phyloP scores from a whole-genome alignment of 2,797 vertebrate species.

The Australoheros facetus region DNA sequence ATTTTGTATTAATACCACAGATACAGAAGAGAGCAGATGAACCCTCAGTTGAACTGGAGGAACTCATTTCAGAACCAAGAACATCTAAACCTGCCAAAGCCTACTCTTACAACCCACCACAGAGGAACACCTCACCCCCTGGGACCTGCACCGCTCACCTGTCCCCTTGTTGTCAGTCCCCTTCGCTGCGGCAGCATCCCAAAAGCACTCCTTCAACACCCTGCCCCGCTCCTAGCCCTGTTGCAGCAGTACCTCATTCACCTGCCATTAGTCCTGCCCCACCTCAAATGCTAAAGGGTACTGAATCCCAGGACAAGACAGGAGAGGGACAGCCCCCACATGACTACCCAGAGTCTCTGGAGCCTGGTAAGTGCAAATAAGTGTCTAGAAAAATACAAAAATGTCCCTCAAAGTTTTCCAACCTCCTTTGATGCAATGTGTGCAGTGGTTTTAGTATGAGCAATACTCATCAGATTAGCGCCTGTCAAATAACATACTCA shows the following conservation, averaged over 20 bases:
- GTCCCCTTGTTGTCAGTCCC: slow-evolving; percentile 92
- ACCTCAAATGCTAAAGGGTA: slow-evolving; percentile 80
- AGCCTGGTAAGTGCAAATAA: slow-evolving; percentile 85
- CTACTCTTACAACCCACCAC: slow-evolving; percentile 86
- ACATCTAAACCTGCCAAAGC: slow-evolving; percentile 88
- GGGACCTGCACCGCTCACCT: slow-evolving; percentile 83
- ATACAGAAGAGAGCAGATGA: slow-evolving; percentile 88
- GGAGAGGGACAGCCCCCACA: slow-evolving; percentile 82
- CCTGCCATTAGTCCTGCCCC: slow-evolving; percentile 87
- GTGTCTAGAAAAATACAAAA: not conserved
- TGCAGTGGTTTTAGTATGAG: not conserved
- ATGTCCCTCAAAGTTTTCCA: not conserved
- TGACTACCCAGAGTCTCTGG: slow-evolving; percentile 85
- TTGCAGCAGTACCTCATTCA: slow-evolving; percentile 82
- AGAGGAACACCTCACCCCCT: slow-evolving; percentile 80
- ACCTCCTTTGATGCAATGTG: not conserved
- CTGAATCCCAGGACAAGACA: slow-evolving; percentile 83
- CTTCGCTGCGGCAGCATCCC: slow-evolving; percentile 82
- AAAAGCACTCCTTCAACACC: slow-evolving; percentile 91
- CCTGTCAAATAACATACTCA: not conserved
- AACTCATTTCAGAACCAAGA: slow-evolving; percentile 84
- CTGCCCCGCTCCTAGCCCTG: slow-evolving; percentile 77
- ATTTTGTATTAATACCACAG: slow-evolving; percentile 39
- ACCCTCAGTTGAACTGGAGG: slow-evolving; percentile 84
- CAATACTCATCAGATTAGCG: not conserved